These are phyloP conservation scores for Halcyon chelicuti DNA, from an alignment of 2,797 vertebrate genomes.

Conservation along the genomic window DNA sequence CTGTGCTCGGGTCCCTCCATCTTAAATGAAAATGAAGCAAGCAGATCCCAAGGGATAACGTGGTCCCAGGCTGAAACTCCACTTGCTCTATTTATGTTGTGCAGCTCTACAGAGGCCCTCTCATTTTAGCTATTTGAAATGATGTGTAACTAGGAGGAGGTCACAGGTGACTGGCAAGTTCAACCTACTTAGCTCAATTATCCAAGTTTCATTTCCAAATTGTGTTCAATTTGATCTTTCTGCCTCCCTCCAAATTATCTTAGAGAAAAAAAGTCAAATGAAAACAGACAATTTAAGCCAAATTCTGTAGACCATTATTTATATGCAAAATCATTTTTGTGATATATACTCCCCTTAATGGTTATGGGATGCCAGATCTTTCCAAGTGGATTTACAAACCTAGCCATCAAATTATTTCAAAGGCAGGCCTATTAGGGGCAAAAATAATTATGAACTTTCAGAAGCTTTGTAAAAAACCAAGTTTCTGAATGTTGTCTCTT, in stretches of 20 bases:
- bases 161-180: slow-evolving; percentile 76
- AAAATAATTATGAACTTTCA: slow-evolving; percentile 60
- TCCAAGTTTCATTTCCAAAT: slow-evolving; percentile 77
- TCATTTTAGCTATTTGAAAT: slow-evolving; percentile 39
- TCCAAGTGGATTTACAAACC: slow-evolving; percentile 50
- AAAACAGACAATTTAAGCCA: slow-evolving; percentile 68
- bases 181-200: slow-evolving; percentile 77
- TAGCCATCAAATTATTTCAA: slow-evolving; percentile 67
- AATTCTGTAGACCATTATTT: slow-evolving; percentile 49
- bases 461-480: slow-evolving; percentile 53
- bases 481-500: slow-evolving; percentile 69
- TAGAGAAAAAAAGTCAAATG: slow-evolving; percentile 18
- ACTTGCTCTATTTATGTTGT: not conserved
- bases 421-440: slow-evolving; percentile 57
- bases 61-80: not conserved
- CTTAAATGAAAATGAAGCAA: not conserved
- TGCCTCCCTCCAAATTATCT: slow-evolving; percentile 59
- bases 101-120: not conserved
- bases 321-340: slow-evolving; percentile 68
- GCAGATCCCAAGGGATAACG: not conserved
- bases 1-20: not conserved
- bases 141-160: slow-evolving; percentile 58
- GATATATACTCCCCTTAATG: slow-evolving; percentile 54
- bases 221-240: slow-evolving; percentile 71
- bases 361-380: slow-evolving; percentile 52